Percentiles rank a stretch among this genome's conserved stretches.
Conservation (phyloP, 1,140 invertebrate species). For the Pseudomyrmex pallidus region DNA sequence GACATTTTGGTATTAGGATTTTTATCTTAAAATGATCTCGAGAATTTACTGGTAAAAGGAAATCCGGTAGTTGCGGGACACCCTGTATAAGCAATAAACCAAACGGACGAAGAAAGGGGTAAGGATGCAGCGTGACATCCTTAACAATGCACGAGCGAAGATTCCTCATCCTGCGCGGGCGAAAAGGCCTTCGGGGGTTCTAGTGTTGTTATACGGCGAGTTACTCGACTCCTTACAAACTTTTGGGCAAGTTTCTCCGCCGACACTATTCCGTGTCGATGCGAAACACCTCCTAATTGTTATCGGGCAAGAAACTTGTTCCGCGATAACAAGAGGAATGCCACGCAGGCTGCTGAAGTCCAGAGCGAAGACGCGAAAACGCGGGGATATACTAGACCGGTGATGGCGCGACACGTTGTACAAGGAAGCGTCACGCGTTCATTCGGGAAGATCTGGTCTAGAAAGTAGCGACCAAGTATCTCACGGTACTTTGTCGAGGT, state of each 20-base stretch:
- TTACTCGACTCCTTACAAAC: slow-evolving; percentile 83
- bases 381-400: not conserved
- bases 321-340: slow-evolving; percentile 78
- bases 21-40: too few species aligned
- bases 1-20: too few species aligned
- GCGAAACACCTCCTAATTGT: slow-evolving; percentile 82
- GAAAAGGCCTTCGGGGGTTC: slow-evolving; percentile 28
- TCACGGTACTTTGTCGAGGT: slow-evolving; percentile 32
- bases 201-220: slow-evolving; percentile 88
- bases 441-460: slow-evolving; percentile 45
- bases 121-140: slow-evolving; percentile 76
- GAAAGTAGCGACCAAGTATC: slow-evolving; percentile 66
- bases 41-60: too few species aligned
- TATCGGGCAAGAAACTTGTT: slow-evolving; percentile 83
- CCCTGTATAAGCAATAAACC: slow-evolving; percentile 49
- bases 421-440: slow-evolving; percentile 30
- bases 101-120: slow-evolving; percentile 15
- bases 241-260: slow-evolving; percentile 73
- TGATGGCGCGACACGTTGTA: slow-evolving; percentile 37
- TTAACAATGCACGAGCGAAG: slow-evolving; percentile 92
- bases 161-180: slow-evolving; percentile 84
- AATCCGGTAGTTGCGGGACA: too few species aligned
- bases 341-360: not conserved
- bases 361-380: slow-evolving; percentile 48
- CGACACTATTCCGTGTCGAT: slow-evolving; percentile 79